Conservation (phyloP, 2,888 invertebrate species). For the Cataglyphis altisquamis region DNA sequence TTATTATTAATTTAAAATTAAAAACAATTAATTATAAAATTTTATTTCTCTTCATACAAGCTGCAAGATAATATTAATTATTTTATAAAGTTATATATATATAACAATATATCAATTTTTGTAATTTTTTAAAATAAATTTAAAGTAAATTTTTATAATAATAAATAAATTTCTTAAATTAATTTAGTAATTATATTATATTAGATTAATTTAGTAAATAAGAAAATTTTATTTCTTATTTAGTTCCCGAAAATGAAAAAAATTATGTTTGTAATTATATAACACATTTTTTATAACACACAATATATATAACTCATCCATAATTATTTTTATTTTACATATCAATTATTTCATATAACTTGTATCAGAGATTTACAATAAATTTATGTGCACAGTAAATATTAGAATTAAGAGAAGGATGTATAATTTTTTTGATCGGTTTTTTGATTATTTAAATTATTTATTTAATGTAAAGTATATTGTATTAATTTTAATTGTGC, state of each 20-base stretch:
- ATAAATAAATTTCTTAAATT: background rate
- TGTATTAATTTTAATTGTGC: background rate
- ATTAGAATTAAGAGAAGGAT: background rate
- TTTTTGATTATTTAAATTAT: background rate
- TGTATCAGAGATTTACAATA: background rate
- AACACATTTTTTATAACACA: background rate
- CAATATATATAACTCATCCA: background rate
- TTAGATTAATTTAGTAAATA: background rate
- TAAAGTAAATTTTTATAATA: too few species aligned
- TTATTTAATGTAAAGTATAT: background rate
- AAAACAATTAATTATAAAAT: background rate
- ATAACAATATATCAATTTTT: background rate
- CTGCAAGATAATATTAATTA: background rate
- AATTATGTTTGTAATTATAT: background rate
- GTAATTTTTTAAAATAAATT: background rate
- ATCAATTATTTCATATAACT: background rate
- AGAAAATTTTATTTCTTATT: background rate
- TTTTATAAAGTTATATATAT: background rate
- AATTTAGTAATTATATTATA: background rate
- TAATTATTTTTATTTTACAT: background rate
- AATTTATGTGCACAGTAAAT: background rate
- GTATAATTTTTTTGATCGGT: background rate
- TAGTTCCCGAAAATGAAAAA: background rate
- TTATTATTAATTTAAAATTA: background rate
- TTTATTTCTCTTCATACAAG: background rate